These are phyloP conservation scores for Leptinotarsa haldemani DNA, from an alignment of 2,888 invertebrate genomes.

Conservation along the genomic window DNA sequence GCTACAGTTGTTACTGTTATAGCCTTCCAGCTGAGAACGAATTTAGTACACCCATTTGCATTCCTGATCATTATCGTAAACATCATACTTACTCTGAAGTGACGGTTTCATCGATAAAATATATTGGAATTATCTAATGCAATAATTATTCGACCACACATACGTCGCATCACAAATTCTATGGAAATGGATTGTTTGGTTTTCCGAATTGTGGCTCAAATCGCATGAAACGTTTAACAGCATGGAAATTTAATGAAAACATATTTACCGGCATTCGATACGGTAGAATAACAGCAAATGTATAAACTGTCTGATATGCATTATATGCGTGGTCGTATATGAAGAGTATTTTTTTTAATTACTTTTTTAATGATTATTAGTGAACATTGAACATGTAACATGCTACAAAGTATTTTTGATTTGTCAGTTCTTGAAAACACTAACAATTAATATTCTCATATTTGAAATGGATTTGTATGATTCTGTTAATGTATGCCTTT, in stretches of 20 bases:
- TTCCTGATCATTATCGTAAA: not conserved
- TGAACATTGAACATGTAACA: no score
- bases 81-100: not conserved
- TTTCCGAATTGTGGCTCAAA: not conserved
- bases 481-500: no score
- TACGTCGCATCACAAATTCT: not conserved
- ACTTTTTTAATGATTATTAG: not conserved
- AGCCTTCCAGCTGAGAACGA: not conserved
- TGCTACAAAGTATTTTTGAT: no score
- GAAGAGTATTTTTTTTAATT: not conserved
- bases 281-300: not conserved
- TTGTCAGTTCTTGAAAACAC: no score
- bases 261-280: not conserved
- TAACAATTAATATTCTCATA: no score
- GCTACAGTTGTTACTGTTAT: not conserved
- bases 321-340: not conserved
- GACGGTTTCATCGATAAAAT: not conserved
- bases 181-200: not conserved
- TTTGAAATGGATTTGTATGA: no score
- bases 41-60: not conserved
- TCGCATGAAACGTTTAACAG: not conserved
- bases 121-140: not conserved
- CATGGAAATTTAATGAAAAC: not conserved
- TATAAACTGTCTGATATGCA: not conserved
- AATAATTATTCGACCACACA: not conserved